phyloP scores from a whole-genome alignment of 2,113 vertebrate species.

The Urocolius indicus region DNA sequence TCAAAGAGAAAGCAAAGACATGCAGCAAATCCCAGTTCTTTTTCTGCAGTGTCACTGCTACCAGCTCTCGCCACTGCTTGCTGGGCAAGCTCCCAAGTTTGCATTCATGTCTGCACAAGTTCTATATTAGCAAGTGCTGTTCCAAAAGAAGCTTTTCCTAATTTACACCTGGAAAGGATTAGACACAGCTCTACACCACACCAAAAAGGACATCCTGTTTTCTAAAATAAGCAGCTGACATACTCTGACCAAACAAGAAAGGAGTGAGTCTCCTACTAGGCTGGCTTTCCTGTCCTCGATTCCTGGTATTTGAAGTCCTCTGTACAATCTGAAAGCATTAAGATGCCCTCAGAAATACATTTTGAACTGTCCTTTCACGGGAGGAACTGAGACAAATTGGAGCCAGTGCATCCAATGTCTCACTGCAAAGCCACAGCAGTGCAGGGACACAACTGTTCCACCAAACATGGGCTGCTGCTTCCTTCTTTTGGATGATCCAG shows the following conservation, averaged over 20 bases:
- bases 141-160: neutral
- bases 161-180: neutral
- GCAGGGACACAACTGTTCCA: neutral
- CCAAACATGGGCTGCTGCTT: neutral
- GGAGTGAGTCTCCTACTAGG: neutral
- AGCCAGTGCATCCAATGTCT: neutral
- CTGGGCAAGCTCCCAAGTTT: neutral
- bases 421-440: neutral
- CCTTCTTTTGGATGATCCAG: accelerated
- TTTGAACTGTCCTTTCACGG: neutral
- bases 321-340: neutral
- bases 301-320: neutral
- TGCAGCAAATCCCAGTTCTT: accelerated
- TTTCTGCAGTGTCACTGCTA: neutral
- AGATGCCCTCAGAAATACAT: neutral
- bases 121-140: neutral
- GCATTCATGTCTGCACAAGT: neutral
- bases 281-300: neutral
- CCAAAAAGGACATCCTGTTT: neutral
- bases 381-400: neutral
- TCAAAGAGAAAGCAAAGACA: neutral
- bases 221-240: neutral
- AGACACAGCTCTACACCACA: neutral
- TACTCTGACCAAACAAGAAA: neutral
- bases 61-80: neutral